Conservation (phyloP, 2,113 vertebrate genomes). For the Odontesthes bonariensis region DNA sequence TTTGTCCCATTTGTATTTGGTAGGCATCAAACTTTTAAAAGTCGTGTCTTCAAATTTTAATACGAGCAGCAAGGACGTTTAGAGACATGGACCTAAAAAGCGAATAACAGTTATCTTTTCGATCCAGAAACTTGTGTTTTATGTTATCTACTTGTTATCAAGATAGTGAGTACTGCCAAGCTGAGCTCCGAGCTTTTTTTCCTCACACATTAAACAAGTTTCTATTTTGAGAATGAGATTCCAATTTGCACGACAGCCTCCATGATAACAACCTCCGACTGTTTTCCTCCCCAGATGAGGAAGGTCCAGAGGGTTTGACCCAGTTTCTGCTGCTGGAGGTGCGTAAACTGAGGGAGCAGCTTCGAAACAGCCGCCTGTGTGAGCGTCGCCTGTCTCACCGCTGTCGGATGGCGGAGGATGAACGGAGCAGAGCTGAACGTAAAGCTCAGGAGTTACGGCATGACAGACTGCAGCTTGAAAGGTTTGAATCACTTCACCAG, state of each 20-base stretch:
- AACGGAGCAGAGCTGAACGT: slow-evolving; percentile 84
- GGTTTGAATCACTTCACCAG: slow-evolving; percentile 58
- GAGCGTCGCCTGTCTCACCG: slow-evolving; percentile 90
- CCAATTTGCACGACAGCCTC: not conserved
- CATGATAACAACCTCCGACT: not conserved
- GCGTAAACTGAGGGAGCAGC: slow-evolving; percentile 88
- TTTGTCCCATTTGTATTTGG: not conserved
- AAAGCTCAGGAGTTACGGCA: slow-evolving; percentile 87
- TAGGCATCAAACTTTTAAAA: too few relatives aligned
- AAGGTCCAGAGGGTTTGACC: slow-evolving; percentile 93
- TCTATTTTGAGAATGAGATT: not conserved
- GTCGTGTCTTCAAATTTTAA: too few relatives aligned
- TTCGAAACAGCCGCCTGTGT: slow-evolving; percentile 85
- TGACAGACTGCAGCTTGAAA: slow-evolving; percentile 86
- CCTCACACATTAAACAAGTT: not conserved
- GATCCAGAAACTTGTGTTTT: too few relatives aligned
- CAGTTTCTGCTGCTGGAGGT: slow-evolving; percentile 96
- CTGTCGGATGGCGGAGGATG: slow-evolving; percentile 88
- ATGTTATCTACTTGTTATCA: too few relatives aligned
- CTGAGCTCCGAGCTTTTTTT: not conserved
- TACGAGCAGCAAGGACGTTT: too few relatives aligned
- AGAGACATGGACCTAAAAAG: too few relatives aligned
- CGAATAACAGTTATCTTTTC: too few relatives aligned
- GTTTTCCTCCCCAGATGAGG: slow-evolving; percentile 83
- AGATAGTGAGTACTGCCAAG: too few relatives aligned